Evolutionary conservation across 35 echinoderm and acorn worm species (phyloP).

Genomic region (Stichopus chloronotus): DNA sequence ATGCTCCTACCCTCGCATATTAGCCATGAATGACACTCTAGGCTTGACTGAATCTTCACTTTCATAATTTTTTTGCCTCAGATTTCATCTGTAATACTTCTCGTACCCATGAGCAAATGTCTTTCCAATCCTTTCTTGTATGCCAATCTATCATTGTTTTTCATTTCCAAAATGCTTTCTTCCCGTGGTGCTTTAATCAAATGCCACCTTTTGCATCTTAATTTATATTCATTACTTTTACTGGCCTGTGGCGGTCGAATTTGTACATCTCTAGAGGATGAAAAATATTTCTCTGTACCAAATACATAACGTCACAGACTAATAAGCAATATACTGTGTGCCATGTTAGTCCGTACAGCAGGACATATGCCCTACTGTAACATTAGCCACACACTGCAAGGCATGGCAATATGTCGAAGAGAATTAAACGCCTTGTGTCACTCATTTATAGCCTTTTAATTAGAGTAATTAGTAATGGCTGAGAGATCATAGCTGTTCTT

Average conservation of each 20-base stretch:
- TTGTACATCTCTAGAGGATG: neutral
- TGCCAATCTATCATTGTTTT: neutral
- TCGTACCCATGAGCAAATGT: neutral
- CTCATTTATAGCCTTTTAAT: no score
- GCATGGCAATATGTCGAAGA: no score
- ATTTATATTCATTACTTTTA: neutral
- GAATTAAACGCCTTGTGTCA: no score
- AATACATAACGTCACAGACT: neutral
- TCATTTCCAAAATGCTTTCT: neutral
- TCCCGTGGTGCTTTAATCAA: neutral
- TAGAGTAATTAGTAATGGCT: no score
- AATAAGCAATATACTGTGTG: neutral
- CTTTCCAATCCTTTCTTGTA: neutral
- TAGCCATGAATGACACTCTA: neutral
- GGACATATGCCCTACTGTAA: no score
- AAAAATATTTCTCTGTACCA: neutral
- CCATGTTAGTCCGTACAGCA: no score
- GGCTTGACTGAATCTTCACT: neutral
- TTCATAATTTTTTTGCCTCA: neutral
- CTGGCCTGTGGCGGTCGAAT: neutral
- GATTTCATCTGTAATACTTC: neutral
- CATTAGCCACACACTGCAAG: no score
- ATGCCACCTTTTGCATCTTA: neutral
- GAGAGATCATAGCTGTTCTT: no score
- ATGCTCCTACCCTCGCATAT: neutral